Percentiles rank a stretch among this genome's conserved stretches.
phyloP scores from a whole-genome alignment of 2,113 vertebrate species.

The Felis chaus region DNA sequence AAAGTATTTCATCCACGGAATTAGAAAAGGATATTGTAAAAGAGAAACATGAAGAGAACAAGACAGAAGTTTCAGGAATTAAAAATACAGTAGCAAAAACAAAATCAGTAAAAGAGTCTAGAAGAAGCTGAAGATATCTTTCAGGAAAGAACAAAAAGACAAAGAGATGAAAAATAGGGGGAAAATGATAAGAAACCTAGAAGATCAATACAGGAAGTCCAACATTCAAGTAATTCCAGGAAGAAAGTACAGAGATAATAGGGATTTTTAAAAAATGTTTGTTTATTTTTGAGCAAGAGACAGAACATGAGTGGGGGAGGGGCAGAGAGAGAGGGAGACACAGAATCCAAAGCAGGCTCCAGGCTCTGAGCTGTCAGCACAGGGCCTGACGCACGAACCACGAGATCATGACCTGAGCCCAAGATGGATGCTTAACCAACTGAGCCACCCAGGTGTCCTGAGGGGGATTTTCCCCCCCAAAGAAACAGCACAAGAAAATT shows the following conservation, averaged over 20 bases:
- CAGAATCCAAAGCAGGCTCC: too few relatives aligned
- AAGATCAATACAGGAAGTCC: neutral
- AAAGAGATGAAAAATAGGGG: neutral
- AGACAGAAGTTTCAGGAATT: slow-evolving; percentile 13
- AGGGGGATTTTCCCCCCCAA: neutral
- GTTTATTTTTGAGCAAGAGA: too few relatives aligned
- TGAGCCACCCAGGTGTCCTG: too few relatives aligned
- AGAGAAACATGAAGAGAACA: neutral
- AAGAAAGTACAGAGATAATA: neutral
- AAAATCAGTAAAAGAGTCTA: neutral
- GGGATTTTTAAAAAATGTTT: neutral
- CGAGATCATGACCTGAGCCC: too few relatives aligned
- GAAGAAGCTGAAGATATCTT: slow-evolving; percentile 22
- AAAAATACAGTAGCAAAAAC: neutral
- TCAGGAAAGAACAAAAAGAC: neutral
- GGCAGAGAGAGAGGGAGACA: too few relatives aligned
- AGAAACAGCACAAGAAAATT: neutral
- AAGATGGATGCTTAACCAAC: too few relatives aligned
- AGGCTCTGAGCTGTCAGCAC: too few relatives aligned
- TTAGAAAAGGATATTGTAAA: slow-evolving; percentile 5
- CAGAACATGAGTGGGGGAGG: too few relatives aligned
- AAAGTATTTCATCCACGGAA: neutral
- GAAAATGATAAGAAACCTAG: neutral
- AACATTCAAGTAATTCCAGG: neutral
- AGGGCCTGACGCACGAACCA: too few relatives aligned